Evolutionary conservation across 1,140 invertebrate species (phyloP).

Genomic region (Mya arenaria): DNA sequence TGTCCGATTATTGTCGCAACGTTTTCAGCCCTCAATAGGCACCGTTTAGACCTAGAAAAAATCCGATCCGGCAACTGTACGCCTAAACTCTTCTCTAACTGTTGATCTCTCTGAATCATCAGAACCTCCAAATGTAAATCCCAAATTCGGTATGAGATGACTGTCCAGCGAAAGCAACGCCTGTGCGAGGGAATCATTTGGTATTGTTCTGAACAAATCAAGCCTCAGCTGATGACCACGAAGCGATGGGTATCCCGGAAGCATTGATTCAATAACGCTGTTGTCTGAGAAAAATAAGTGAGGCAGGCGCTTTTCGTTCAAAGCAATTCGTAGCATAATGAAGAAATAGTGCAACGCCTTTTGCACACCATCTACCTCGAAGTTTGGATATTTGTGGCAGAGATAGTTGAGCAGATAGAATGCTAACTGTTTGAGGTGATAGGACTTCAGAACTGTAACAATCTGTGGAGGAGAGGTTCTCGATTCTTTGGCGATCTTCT

Average conservation of each 20-base stretch:
- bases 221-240: background rate
- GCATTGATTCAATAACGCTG: background rate
- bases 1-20: no score
- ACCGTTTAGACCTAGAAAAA: no score
- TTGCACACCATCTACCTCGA: background rate
- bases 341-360: background rate
- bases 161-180: background rate
- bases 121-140: background rate
- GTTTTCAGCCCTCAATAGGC: no score
- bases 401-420: slow-evolving; percentile 28
- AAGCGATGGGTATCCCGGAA: background rate
- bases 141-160: background rate
- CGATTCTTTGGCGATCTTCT: background rate
- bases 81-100: no score
- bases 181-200: background rate
- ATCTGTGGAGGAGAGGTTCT: background rate
- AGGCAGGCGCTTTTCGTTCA: slow-evolving; percentile 22
- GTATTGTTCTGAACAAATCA: slow-evolving; percentile 19
- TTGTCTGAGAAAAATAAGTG: slow-evolving; percentile 39
- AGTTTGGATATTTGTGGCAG: background rate
- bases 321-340: background rate
- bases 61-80: no score
- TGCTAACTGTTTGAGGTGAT: background rate
- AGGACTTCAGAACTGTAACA: background rate
- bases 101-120: background rate